These are phyloP conservation scores for Leucophenga maculata DNA, from an alignment of 2,888 invertebrate genomes.

Conservation along the genomic window DNA sequence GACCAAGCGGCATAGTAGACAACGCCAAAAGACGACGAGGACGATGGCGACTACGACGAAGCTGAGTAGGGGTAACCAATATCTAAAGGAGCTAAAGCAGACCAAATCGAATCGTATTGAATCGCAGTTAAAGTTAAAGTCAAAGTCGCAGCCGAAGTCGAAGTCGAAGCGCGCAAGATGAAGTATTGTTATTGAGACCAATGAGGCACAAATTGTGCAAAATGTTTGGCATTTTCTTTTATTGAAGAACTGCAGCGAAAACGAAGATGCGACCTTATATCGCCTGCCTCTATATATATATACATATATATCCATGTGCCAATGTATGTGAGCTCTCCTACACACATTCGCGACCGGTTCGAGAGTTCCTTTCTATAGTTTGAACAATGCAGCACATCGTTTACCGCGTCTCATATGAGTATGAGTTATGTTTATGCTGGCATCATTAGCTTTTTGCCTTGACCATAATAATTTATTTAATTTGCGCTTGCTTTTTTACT, in stretches of 20 bases:
- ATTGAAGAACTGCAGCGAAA: conserved; percentile 12
- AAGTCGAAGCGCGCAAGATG: conserved; percentile 52
- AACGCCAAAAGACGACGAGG: background rate
- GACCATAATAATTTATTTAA: conserved; percentile 60
- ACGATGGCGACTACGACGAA: background rate
- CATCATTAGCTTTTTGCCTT: conserved; percentile 56
- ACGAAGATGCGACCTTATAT: background rate
- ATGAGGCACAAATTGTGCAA: conserved; percentile 70
- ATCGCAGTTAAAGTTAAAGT: conserved; percentile 19
- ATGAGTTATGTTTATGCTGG: conserved; percentile 63
- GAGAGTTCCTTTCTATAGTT: conserved; percentile 17
- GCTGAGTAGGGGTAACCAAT: background rate
- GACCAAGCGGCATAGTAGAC: conserved; percentile 24
- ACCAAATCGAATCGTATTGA: conserved; percentile 5
- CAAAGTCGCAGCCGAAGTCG: conserved; percentile 17
- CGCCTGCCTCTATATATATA: no score
- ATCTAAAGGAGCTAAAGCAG: background rate
- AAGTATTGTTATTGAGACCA: conserved; percentile 68
- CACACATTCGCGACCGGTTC: conserved; percentile 25
- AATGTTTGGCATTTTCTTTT: conserved; percentile 57
- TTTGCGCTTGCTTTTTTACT: conserved; percentile 52
- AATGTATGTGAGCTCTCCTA: conserved; percentile 22
- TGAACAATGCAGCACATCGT: conserved; percentile 26
- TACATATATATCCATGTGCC: no score
- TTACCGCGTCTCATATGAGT: conserved; percentile 28